phyloP scores from a whole-genome alignment of 2,113 vertebrate genomes.

The Dicrurus megarhynchus region DNA sequence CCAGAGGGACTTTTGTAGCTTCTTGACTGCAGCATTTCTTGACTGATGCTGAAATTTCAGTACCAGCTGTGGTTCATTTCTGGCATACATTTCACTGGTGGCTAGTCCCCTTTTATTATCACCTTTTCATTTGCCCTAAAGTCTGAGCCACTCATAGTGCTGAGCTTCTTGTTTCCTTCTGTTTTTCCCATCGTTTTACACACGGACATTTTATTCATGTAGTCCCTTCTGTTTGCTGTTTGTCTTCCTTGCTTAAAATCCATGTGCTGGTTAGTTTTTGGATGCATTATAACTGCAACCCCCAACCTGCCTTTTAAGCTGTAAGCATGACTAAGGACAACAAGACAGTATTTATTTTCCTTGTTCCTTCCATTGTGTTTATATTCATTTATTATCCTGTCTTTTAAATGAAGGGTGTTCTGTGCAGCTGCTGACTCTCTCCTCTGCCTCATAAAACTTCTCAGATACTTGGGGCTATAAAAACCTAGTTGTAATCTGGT shows the following conservation, averaged over 20 bases:
- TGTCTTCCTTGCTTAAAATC: not conserved
- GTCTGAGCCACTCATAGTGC: not conserved
- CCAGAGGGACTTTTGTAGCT: not conserved
- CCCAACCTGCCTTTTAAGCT: not conserved
- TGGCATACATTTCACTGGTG: not conserved
- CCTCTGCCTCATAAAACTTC: slow-evolving; percentile 47
- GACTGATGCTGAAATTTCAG: not conserved
- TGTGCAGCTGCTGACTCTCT: slow-evolving; percentile 9
- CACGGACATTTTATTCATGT: not conserved
- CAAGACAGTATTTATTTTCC: slow-evolving; percentile 20
- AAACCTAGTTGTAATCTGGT: slow-evolving; percentile 32
- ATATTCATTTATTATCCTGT: slow-evolving; percentile 33
- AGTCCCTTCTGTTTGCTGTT: not conserved
- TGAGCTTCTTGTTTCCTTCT: not conserved
- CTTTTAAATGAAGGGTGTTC: slow-evolving; percentile 39
- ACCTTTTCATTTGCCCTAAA: not conserved
- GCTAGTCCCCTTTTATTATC: not conserved
- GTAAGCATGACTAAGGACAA: not conserved
- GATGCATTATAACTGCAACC: not conserved
- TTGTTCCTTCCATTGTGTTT: not conserved
- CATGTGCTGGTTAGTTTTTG: not conserved
- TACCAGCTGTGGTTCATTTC: not conserved
- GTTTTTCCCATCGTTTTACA: not conserved
- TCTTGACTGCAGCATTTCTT: not conserved
- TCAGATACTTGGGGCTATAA: slow-evolving; percentile 12